These are phyloP conservation scores for Cnemophilus loriae DNA, from an alignment of 2,113 vertebrate genomes.

Conservation along the genomic window DNA sequence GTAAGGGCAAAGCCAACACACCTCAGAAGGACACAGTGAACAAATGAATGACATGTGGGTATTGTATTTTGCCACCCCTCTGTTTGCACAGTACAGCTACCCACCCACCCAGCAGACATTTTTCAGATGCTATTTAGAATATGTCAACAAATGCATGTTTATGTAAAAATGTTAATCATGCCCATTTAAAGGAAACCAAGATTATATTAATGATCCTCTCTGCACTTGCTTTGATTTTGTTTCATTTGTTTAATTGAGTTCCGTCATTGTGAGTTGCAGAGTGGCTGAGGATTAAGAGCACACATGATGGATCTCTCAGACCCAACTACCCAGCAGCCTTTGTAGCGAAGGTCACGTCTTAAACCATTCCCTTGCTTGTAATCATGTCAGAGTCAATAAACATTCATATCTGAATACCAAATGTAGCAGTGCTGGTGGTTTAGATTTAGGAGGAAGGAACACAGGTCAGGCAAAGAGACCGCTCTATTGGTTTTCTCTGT, in stretches of 20 bases:
- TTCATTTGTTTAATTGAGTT: constrained; percentile 6
- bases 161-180: background rate
- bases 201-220: background rate
- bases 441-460: constrained; percentile 28
- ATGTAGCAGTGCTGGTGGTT: constrained; percentile 13
- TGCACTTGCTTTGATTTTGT: background rate
- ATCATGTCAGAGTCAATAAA: constrained; percentile 53
- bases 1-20: background rate
- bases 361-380: constrained; percentile 1
- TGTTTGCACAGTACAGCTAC: background rate
- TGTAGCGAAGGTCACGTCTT: background rate
- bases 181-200: background rate
- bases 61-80: background rate
- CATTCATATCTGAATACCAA: constrained; percentile 21
- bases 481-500: background rate
- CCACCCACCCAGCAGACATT: background rate
- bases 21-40: background rate
- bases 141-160: background rate
- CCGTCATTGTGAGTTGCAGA: background rate
- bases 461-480: background rate
- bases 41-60: background rate
- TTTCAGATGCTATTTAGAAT: background rate
- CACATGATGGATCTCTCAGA: constrained; percentile 6
- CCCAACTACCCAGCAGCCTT: constrained; percentile 16
- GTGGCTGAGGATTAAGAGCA: background rate